A percentile compares a stretch with the other conserved stretches of the same genome.
Evolutionary conservation across 2,888 invertebrate genomes (phyloP).

Genomic region (Drepana falcataria): DNA sequence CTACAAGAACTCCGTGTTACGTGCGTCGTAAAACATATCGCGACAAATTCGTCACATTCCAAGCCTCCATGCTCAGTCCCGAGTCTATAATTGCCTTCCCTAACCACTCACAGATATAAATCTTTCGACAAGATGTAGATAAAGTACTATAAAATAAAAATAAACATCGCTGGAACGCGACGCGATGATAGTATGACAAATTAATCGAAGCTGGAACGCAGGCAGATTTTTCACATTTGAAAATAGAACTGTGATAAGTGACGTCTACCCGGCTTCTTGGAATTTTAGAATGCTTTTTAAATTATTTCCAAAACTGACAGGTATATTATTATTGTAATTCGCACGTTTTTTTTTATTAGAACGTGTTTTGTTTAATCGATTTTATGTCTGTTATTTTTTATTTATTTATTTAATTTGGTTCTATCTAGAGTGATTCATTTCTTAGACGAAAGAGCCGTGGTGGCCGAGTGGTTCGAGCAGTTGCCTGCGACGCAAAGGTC

Average conservation of each 20-base stretch:
- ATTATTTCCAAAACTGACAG: too few relatives aligned
- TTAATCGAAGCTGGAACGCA: slow-evolving; percentile 44
- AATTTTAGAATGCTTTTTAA: too few relatives aligned
- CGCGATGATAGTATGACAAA: slow-evolving; percentile 59
- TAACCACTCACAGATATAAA: slow-evolving; percentile 44
- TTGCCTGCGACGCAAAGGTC: too few relatives aligned
- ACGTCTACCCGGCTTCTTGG: too few relatives aligned
- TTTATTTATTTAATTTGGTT: too few relatives aligned
- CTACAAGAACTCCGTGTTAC: slow-evolving; percentile 7
- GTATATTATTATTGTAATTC: too few relatives aligned
- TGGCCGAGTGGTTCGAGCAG: too few relatives aligned
- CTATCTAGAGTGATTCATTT: too few relatives aligned
- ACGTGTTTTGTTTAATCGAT: too few relatives aligned
- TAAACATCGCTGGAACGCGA: slow-evolving; percentile 37
- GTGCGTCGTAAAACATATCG: slow-evolving; percentile 3
- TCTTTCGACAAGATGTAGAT: slow-evolving; percentile 48
- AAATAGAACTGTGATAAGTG: slow-evolving; percentile 31
- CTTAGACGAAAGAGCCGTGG: too few relatives aligned
- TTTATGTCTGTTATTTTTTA: too few relatives aligned
- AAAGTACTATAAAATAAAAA: slow-evolving; percentile 45
- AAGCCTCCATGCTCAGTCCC: slow-evolving; percentile 27
- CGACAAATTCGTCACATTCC: slow-evolving; percentile 41
- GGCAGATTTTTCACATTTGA: slow-evolving; percentile 41
- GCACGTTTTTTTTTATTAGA: too few relatives aligned
- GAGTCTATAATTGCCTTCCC: slow-evolving; percentile 43